Percentiles rank a stretch among this genome's conserved stretches.
These are phyloP conservation scores for Onychostoma macrolepis DNA, from an alignment of 2,113 vertebrate genomes.

Conservation along the genomic window DNA sequence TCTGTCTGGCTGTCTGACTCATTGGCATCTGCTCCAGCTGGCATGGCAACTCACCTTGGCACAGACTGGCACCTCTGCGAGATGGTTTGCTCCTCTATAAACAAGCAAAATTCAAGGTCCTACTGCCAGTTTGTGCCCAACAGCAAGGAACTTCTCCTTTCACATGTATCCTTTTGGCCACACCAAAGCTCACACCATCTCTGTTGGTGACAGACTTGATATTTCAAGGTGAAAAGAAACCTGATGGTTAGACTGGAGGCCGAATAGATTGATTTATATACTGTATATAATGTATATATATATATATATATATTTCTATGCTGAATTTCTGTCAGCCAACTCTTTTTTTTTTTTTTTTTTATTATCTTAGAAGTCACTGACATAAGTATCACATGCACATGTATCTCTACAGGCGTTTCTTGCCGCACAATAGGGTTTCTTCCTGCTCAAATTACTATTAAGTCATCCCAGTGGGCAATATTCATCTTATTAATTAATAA, in stretches of 20 bases:
- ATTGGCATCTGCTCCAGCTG: slow-evolving; percentile 50
- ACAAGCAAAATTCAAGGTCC: slow-evolving; percentile 19
- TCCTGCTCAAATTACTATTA: slow-evolving; percentile 13
- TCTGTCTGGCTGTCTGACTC: slow-evolving; percentile 45
- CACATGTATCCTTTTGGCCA: not conserved
- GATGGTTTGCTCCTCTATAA: slow-evolving; percentile 24
- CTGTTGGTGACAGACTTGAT: not conserved
- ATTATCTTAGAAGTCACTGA: not conserved
- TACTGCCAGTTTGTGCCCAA: not conserved
- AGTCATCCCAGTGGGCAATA: slow-evolving; percentile 36
- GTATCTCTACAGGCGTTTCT: not conserved
- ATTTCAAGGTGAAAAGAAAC: slow-evolving; percentile 31
- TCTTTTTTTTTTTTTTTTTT: too few relatives aligned
- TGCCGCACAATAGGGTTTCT: not conserved
- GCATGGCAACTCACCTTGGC: slow-evolving; percentile 41
- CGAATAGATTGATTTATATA: not conserved
- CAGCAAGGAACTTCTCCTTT: not conserved
- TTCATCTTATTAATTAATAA: slow-evolving; percentile 42
- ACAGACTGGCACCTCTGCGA: slow-evolving; percentile 46
- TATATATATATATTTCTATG: not conserved
- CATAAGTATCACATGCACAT: not conserved
- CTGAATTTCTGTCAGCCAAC: not conserved
- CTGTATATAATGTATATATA: too few relatives aligned
- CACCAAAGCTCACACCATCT: not conserved
- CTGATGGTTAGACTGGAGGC: not conserved